Base-by-base conservation (phyloP, 1,140 invertebrate genomes). In the Pectinophora gossypiella region DNA sequence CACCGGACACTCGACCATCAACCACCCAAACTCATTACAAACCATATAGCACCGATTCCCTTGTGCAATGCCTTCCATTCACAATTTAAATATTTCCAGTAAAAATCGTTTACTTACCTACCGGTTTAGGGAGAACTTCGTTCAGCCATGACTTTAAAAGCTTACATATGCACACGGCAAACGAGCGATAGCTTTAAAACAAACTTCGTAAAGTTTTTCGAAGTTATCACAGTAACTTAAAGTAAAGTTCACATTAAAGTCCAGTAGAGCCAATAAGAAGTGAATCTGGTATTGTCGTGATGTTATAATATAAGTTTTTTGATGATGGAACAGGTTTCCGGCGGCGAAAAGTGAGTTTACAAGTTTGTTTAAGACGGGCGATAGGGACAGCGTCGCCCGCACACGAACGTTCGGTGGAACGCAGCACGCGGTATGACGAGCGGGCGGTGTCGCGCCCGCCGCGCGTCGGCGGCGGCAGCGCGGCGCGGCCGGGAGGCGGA, bases 81-180 rank as follows among this genome's bases (percentile, higher is more conserved):
- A 40, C 10, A 40, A 40, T 40, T 40, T 15, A 5, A 69, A 71
- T 54, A 56, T 73, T 65, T 76, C 68, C 72, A 76, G 68, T 76
- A 68, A 76, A 68, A 61, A 72, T 61, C 66, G 64, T 76, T 77
- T 44, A 44, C 42, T 75, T 61, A 81, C 81, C 82, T 81, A 85
- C 81, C 81, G 74, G 81, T 85, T 85, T 76, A 81, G 60, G 58
- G 66, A 69, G 69, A 68, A 71, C 71, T 74, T 68, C 60, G 74
- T 63, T 61, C 68, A 69, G 73, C 61, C 77, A 77, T 77, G 61
- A 71, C 68, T 65, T 61, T 59, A 59, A 42, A 51, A 77, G 71
- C 70, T 70, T 52, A 68, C 61, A 64, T 63, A 67, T 61, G 64
- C 66, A 72, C 68, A 72, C 64, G 44, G 53, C 49, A 54, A 36